These are phyloP conservation scores for Etia nguti DNA, from an alignment of 2,113 vertebrate genomes.

Conservation along the genomic window DNA sequence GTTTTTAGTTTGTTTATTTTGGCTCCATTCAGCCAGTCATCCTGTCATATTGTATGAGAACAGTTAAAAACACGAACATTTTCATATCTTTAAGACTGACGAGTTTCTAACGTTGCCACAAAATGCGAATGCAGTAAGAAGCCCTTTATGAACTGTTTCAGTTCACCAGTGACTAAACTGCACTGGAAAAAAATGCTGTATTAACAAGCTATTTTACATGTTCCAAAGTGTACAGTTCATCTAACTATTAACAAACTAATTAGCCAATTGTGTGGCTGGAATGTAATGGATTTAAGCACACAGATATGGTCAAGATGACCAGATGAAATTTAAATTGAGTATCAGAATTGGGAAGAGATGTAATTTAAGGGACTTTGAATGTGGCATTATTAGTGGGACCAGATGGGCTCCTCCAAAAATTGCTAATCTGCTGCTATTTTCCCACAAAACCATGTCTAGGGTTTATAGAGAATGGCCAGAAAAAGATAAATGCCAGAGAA, in stretches of 20 bases:
- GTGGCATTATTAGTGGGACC: not conserved
- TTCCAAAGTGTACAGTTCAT: not conserved
- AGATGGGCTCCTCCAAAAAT: not conserved
- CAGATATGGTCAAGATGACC: not conserved
- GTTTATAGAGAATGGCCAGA: not conserved
- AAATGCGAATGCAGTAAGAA: fast-evolving
- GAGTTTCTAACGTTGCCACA: fast-evolving
- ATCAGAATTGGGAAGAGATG: not conserved
- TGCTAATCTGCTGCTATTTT: not conserved
- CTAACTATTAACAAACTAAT: not conserved
- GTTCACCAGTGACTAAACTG: not conserved
- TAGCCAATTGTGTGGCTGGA: not conserved
- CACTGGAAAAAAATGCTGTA: not conserved
- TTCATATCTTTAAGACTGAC: not conserved
- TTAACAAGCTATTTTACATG: not conserved
- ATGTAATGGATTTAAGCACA: not conserved
- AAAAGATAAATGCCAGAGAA: not conserved
- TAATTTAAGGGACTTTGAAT: not conserved
- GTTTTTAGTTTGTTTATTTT: not conserved
- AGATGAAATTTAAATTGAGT: not conserved
- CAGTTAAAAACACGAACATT: not conserved
- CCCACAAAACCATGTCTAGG: not conserved
- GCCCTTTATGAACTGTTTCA: not conserved
- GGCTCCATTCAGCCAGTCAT: fast-evolving
- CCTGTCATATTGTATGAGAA: not conserved